Percentiles rank a stretch among this genome's conserved stretches.
phyloP scores from a whole-genome alignment of 1,140 invertebrate genomes.

The Helicoverpa armigera region DNA sequence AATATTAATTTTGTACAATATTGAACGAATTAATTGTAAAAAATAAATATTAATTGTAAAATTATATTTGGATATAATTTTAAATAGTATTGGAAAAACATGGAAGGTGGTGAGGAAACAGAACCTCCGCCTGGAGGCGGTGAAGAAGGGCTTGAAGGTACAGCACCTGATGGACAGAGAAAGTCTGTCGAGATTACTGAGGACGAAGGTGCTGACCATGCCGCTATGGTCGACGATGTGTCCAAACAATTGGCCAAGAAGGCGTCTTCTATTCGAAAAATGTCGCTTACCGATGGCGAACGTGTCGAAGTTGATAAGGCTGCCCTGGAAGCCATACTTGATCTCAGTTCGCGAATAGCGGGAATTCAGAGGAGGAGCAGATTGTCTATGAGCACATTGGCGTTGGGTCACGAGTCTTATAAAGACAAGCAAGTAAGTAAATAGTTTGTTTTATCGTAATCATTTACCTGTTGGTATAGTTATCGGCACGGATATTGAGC shows the following conservation, averaged over 20 bases:
- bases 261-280: slow-evolving; percentile 1
- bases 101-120: neutral
- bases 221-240: too few species aligned
- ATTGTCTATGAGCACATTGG: slow-evolving; percentile 78
- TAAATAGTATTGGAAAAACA: neutral
- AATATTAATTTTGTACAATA: too few species aligned
- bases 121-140: too few species aligned
- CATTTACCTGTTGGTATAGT: slow-evolving; percentile 38
- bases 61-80: neutral
- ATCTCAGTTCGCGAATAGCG: slow-evolving; percentile 73
- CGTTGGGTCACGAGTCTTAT: slow-evolving; percentile 77
- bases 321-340: slow-evolving; percentile 79
- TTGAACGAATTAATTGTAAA: neutral
- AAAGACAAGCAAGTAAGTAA: slow-evolving; percentile 84
- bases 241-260: neutral
- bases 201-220: neutral
- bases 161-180: neutral
- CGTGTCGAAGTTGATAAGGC: slow-evolving; percentile 73
- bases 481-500: too few species aligned
- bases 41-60: neutral
- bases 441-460: slow-evolving; percentile 52
- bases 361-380: slow-evolving; percentile 80
- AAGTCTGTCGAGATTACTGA: neutral
- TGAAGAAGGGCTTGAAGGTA: too few species aligned
- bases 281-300: slow-evolving; percentile 20